Base-by-base conservation (phyloP, 2,113 vertebrate species). In the Brienomyrus longianalis region DNA sequence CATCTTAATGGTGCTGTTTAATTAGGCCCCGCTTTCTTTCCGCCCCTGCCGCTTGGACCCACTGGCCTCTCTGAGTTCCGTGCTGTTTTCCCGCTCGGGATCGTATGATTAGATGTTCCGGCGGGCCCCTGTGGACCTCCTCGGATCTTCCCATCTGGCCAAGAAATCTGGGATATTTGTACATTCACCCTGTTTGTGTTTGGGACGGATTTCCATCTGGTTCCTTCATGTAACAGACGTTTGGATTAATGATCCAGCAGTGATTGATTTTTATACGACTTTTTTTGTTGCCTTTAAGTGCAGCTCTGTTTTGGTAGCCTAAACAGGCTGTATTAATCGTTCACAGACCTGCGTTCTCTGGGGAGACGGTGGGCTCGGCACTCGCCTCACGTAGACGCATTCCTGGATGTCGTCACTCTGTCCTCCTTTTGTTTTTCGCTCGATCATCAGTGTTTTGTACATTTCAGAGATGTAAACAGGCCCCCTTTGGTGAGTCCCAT, bases 171-270 rank as follows among this genome's bases (percentile, higher is more conserved):
- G 48, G 54, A 85, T 48, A 35, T 62, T 47, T 50, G 48, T 31
- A 85, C 74, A 77, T 62, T 45, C 27, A 19, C 52, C 23, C 31
- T 47, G 85, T 85, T 56, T 88, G 54, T 66, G 50, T 87, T 8
- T 86, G 43, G 17, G 13, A 27, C n/a, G 62, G 89, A 5, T 52
- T 86, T 90, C 86, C 66, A 56, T 45, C 62, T 48, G 70, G 27
- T 84, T 27, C 90, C 80, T 90, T 86, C 89, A 70, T 62, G 86
- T 70, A 90, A 87, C 83, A 66, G 83, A 83, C 35, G 23, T 91
- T 90, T 66, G 59, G 54, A 91, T 80, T 89, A 70, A 86, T 87
- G 54, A 31, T 43, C 39, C 35, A 86, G 87, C 87, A 11, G 11
- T 47, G 86, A 80, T 77, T 35, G 3, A 8, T 66, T 77, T 91